These are phyloP conservation scores for Caenorhabditis sp. DNA, from an alignment of 2,888 invertebrate species.

Conservation along the genomic window DNA sequence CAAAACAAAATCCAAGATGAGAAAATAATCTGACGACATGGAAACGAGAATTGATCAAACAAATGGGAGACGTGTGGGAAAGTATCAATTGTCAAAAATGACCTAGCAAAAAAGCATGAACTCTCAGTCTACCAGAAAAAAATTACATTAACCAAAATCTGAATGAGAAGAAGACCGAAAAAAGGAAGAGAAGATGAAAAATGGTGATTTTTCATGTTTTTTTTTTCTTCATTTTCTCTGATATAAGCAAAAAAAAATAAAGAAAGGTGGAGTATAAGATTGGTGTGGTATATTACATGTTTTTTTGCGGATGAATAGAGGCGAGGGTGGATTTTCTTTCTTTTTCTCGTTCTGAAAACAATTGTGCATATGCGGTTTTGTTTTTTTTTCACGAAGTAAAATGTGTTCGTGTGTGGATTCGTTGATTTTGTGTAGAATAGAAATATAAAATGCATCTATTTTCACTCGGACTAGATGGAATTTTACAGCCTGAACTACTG, in stretches of 20 bases:
- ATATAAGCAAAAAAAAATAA: background rate
- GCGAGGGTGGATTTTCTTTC: background rate
- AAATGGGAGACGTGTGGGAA: conserved; percentile 33
- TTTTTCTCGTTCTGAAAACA: background rate
- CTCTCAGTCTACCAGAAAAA: background rate
- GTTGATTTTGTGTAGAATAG: no score
- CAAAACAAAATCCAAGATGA: background rate
- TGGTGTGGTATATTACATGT: background rate
- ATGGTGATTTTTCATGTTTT: background rate
- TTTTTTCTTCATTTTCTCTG: background rate
- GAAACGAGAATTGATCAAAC: conserved; percentile 1
- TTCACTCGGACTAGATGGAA: no score
- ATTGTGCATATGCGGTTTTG: background rate
- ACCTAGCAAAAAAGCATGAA: background rate
- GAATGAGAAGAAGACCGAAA: background rate
- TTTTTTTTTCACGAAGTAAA: background rate
- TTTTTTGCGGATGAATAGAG: background rate
- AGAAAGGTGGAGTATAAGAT: background rate
- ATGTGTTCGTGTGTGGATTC: no score
- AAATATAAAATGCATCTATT: no score
- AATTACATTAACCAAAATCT: background rate
- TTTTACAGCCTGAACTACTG: no score
- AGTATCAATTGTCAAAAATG: conserved; percentile 34
- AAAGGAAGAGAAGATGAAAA: conserved; percentile 1
- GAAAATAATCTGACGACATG: background rate